Evolutionary conservation across 2,797 vertebrate species (phyloP).

Genomic region (Pangasius macronema): DNA sequence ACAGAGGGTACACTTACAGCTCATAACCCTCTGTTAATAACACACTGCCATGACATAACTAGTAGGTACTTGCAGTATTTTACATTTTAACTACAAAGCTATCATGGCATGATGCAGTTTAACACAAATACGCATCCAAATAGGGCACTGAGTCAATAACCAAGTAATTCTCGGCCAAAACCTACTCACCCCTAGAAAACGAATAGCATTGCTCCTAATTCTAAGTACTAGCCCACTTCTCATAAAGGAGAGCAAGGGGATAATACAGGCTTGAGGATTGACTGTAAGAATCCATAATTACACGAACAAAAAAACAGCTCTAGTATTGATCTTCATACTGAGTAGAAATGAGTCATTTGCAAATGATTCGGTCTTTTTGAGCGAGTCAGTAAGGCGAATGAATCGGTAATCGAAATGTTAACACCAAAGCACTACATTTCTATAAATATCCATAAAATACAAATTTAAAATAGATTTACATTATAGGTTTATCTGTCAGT

Average conservation of each 20-base stretch:
- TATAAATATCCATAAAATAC: background rate
- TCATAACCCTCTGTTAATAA: slow-evolving; percentile 13
- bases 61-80: slow-evolving; percentile 7
- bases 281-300: slow-evolving; percentile 1
- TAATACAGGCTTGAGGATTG: background rate
- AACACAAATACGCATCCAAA: background rate
- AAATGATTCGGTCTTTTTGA: background rate
- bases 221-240: too few species aligned
- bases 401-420: background rate
- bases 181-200: too few species aligned
- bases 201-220: too few species aligned
- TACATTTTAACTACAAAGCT: slow-evolving; percentile 18
- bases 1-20: background rate
- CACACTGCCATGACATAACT: slow-evolving; percentile 8
- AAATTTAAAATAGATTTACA: background rate
- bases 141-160: background rate
- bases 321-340: background rate
- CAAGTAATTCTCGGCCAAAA: too few species aligned
- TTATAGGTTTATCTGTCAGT: background rate
- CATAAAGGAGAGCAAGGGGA: slow-evolving; percentile 11
- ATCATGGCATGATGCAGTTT: background rate
- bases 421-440: background rate
- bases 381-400: background rate
- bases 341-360: background rate
- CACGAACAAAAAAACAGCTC: slow-evolving; percentile 1